Evolutionary conservation across 2,797 vertebrate genomes (phyloP), one percentile per base, ranked within the genome.

Genomic region (Choloepus didactylus): DNA sequence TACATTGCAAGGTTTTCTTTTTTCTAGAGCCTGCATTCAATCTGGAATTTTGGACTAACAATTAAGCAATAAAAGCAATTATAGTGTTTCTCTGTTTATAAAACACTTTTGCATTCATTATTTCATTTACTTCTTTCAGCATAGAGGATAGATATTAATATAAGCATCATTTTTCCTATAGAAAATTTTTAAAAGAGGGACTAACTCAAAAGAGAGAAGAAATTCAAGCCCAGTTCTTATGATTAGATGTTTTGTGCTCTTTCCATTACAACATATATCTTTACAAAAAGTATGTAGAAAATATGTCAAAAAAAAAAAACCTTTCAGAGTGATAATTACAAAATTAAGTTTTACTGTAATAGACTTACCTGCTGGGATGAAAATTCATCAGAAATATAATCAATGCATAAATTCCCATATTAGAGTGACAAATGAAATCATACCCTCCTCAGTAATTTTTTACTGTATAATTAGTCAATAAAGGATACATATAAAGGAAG

Each of bases 31-130:
- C 51, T 38, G 3, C 3, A 51, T 62, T 9, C 31, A 77, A 35
- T 77, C 23, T 95, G 76, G 25, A 21, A 73, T 19, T 81, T 56
- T 56, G 11, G 6, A 1, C 25, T 79, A 94, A 35, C 41, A 88
- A 73, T 72, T 86, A 69, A 93, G 44, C 56, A 94, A 83, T 75
- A 76, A 86, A 49, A 83, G 83, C 44, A 96, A 79, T 85, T 69
- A 75, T 56, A 38, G 14, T 62, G 7, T 54, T 72, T 66, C 15
- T 85, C 23, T 62, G 15, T 62, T 90, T 91, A n/a, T 69, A 64
- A 59, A 73, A 31, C 2, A 83, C 7, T 23, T 29, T 91, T 79
- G n/a, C 3, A 62, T 87, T 75, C 29, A 75, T 59, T 67, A 87
- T 23, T 23, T 7, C 15, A 59, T 51, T 76, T 12, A 27, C 21